Conservation (phyloP, 2,797 vertebrate genomes). For the Xenentodon cancila region DNA sequence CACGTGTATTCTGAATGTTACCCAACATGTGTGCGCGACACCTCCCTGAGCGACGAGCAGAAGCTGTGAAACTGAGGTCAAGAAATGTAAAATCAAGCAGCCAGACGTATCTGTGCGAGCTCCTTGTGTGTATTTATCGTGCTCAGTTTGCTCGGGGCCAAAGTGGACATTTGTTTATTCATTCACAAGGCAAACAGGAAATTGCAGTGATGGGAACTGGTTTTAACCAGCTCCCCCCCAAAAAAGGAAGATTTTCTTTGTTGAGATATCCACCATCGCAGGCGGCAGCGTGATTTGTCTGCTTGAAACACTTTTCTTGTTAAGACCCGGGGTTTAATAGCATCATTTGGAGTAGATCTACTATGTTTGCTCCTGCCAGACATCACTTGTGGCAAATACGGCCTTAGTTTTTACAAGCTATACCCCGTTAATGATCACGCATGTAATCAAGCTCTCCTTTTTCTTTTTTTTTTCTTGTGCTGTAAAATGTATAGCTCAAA, state of each 20-base stretch:
- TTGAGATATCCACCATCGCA: constrained; percentile 44
- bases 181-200: constrained; percentile 46
- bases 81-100: constrained; percentile 9
- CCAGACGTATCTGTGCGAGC: constrained; percentile 11
- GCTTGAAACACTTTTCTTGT: constrained; percentile 66
- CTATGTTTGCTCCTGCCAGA: constrained; percentile 60
- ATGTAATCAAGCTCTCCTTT: constrained; percentile 35
- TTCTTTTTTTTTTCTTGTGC: constrained; percentile 33
- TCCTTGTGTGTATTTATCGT: constrained; percentile 11
- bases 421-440: constrained; percentile 61
- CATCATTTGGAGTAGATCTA: constrained; percentile 59
- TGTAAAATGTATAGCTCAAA: constrained; percentile 54
- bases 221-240: constrained; percentile 9
- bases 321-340: constrained; percentile 62
- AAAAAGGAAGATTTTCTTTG: constrained; percentile 37
- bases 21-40: too few relatives aligned
- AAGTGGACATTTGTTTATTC: constrained; percentile 25
- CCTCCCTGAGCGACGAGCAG: too few relatives aligned
- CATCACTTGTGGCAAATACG: constrained; percentile 63
- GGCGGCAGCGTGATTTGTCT: constrained; percentile 51
- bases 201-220: constrained; percentile 29
- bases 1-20: too few relatives aligned
- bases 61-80: too few relatives aligned
- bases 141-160: background rate
- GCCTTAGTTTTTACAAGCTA: constrained; percentile 75